A percentile compares a stretch with the other conserved stretches of the same genome.
These are phyloP conservation scores for Burhinus oedicnemus DNA, from an alignment of 2,113 vertebrate genomes.

Conservation along the genomic window DNA sequence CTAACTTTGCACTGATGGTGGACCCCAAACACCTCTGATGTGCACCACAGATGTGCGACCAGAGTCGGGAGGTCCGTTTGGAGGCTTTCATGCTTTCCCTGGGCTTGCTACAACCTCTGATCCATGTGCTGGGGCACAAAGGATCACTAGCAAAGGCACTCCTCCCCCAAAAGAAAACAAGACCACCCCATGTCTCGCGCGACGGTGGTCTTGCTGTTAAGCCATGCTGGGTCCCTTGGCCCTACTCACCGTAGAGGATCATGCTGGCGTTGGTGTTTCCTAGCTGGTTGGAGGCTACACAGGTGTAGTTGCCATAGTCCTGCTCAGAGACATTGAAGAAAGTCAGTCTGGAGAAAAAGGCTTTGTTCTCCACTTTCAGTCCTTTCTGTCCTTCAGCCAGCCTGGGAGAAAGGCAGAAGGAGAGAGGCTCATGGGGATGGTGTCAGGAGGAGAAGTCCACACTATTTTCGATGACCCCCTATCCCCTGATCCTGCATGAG, in stretches of 20 bases:
- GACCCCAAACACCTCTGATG: background rate
- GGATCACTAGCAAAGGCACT: background rate
- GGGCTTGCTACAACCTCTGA: background rate
- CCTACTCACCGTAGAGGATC: conserved; percentile 89
- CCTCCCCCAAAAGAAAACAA: background rate
- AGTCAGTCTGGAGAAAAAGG: conserved; percentile 88
- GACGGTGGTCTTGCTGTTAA: accelerated
- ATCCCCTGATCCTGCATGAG: background rate
- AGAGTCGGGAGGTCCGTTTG: background rate
- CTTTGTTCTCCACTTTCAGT: conserved; percentile 87
- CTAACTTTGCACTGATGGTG: accelerated
- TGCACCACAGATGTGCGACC: accelerated
- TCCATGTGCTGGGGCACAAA: accelerated
- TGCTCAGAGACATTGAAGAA: conserved; percentile 95
- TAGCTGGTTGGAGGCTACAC: conserved; percentile 91
- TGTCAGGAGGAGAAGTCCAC: accelerated
- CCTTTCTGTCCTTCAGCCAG: conserved; percentile 88
- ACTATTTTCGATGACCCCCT: accelerated
- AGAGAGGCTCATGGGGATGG: background rate
- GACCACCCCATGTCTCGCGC: accelerated
- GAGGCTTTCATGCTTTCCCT: background rate
- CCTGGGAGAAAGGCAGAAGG: conserved; percentile 63
- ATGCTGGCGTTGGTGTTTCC: conserved; percentile 93
- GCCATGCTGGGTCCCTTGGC: background rate
- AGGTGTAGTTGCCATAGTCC: conserved; percentile 97